Conservation (phyloP, 2,113 vertebrate species). For the Himantopus leucocephalus region DNA sequence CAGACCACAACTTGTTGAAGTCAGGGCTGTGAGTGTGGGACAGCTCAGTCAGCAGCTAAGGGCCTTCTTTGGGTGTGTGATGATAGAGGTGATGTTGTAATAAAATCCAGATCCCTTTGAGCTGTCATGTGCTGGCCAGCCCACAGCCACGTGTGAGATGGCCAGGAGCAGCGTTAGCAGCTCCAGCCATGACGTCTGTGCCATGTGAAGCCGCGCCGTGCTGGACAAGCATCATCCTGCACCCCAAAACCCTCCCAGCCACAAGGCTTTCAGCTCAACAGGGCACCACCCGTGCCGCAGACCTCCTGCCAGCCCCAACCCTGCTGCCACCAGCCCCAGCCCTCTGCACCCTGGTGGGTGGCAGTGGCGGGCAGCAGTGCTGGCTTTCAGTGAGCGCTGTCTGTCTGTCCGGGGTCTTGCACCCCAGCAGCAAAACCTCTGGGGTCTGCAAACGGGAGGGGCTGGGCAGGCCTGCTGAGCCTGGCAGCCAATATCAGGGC, state of each 20-base stretch:
- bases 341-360: background rate
- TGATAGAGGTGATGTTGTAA: background rate
- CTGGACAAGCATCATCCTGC: fast-evolving
- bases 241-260: background rate
- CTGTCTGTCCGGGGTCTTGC: background rate
- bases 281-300: fast-evolving
- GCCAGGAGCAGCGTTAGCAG: background rate
- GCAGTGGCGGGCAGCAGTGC: fast-evolving
- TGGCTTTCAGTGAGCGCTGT: background rate
- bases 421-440: fast-evolving
- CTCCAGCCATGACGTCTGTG: background rate
- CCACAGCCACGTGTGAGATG: background rate
- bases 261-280: fast-evolving
- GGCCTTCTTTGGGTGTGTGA: background rate
- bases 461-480: background rate
- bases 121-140: background rate
- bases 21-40: background rate
- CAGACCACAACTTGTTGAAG: background rate
- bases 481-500: fast-evolving
- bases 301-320: background rate
- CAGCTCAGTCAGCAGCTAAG: background rate
- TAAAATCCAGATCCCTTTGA: background rate
- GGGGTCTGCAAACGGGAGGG: fast-evolving
- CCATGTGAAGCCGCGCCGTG: fast-evolving
- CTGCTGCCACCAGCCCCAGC: background rate